Evolutionary conservation across 2,113 vertebrate genomes (phyloP), one percentile per base, ranked within the genome.

Genomic region (Eolophus roseicapilla): DNA sequence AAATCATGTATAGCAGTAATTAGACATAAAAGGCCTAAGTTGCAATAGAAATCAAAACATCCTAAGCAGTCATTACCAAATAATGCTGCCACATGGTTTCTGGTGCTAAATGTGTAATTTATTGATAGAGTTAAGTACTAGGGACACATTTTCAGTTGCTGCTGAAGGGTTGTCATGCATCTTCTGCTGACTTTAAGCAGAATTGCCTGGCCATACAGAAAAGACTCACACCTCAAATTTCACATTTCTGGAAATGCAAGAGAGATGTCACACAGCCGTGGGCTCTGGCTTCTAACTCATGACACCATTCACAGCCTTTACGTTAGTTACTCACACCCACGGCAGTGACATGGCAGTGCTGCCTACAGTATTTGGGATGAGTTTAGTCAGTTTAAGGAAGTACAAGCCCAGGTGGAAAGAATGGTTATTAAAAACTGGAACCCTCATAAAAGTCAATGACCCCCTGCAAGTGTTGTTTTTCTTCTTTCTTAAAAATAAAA

Each of bases 51-150:
- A 95, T 76, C 81, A 89, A 91, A 95, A 89, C 88, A 86, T 62
- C 52, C 88, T 49, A 84, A 95, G 88, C 86, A 94, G 52, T 84
- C 86, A 94, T 94, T 94, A 94, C 62, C 74, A 89, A 90, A 92
- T 76, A 93, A 93, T 64, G 86, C 69, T 91, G 77, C 90, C 80
- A 82, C 70, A 46, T 84, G 90, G 80, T 35, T 94, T 85, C 69
- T 92, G 52, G 49, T 65, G 53, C 86, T 93, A 43, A 78, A 75
- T 63, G 41, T 77, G 0, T 92, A 92, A 95, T 93, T 96, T 87
- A 24, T 19, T 49, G 59, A 91, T 74, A 57, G 80, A 93, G 24
- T 76, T 71, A 95, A 95, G 37, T 77, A 85, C 53, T 70, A 80
- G 86, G 44, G 67, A 82, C 0, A 5, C 74, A 53, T 89, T 91